Evolutionary conservation across 2,113 vertebrate genomes (phyloP), one percentile per base, ranked within the genome.

Genomic region (Ciconia maguari): DNA sequence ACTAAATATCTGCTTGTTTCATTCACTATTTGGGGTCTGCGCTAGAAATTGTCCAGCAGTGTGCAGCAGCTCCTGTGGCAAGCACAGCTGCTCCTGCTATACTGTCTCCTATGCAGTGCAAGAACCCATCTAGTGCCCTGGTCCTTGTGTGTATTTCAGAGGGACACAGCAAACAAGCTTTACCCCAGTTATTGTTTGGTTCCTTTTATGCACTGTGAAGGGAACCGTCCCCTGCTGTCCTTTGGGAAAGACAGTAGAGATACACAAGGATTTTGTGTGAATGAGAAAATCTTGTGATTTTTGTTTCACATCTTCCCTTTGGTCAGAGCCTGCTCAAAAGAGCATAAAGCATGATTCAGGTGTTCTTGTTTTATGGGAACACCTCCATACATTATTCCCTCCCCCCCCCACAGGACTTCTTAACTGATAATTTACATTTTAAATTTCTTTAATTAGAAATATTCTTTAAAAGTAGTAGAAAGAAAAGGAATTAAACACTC

Each of bases 151-250:
- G 18, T 32, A 57, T 70, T 46, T 75, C 46, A 41, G 24, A 14
- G 16, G 62, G 52, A 95, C 16, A 64, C 1, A 0, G 29, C 41
- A 76, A 76, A 62, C 4, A n/a, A 78, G 7, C 6, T 54, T 75
- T 49, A 64, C 9, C 15, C 21, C 16, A 54, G 14, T 64, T 79
- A 46, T 8, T 58, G 19, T 14, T 65, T 70, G 14, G 13, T 64
- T 60, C 34, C 11, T 58, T 75, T 71, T 7, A 41, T 7, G 21
- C 7, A 15, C 20, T 13, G 2, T 27, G 30, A 72, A 86, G 13
- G 22, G 13, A 72, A 51, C 2, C 0, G 0, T 16, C 21, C 14
- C 12, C 9, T 76, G 11, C 2, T 0, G 2, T 51, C 6, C 13
- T n/a, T 82, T 6, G 2, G 32, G 16, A 65, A 86, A 71, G 21